These are phyloP conservation scores for Andricus quercusramuli DNA, from an alignment of 2,888 invertebrate genomes.

Conservation along the genomic window DNA sequence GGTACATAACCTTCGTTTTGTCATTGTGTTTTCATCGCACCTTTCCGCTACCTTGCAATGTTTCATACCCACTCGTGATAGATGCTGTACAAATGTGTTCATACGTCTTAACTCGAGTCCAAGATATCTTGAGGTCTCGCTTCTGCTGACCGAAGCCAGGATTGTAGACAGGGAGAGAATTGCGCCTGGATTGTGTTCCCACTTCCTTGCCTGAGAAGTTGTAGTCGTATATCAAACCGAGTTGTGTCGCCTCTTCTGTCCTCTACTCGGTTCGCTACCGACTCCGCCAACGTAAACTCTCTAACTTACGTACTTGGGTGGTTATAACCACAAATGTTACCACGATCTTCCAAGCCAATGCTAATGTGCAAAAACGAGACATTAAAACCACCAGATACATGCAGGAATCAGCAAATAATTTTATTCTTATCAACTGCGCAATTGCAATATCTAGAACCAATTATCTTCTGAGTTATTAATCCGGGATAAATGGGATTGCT, in stretches of 20 bases:
- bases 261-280: constrained; percentile 55
- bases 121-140: constrained; percentile 51
- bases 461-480: not conserved
- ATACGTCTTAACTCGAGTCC: constrained; percentile 59
- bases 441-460: not conserved
- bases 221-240: constrained; percentile 69
- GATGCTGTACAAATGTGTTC: constrained; percentile 64
- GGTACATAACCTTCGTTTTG: constrained; percentile 43
- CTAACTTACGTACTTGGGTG: constrained; percentile 64
- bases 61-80: constrained; percentile 56
- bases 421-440: not conserved
- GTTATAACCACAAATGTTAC: constrained; percentile 53
- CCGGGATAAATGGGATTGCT: not conserved
- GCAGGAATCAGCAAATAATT: constrained; percentile 1
- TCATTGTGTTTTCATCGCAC: constrained; percentile 59
- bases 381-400: not conserved
- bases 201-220: constrained; percentile 65
- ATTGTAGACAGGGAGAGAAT: constrained; percentile 58
- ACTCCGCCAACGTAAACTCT: constrained; percentile 61
- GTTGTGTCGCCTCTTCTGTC: constrained; percentile 65
- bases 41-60: constrained; percentile 45
- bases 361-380: constrained; percentile 51
- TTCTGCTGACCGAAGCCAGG: constrained; percentile 51
- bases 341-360: constrained; percentile 61
- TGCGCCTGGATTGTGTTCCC: constrained; percentile 66